These are phyloP conservation scores for Dinoponera quadriceps DNA, from an alignment of 1,140 invertebrate species.

Conservation along the genomic window DNA sequence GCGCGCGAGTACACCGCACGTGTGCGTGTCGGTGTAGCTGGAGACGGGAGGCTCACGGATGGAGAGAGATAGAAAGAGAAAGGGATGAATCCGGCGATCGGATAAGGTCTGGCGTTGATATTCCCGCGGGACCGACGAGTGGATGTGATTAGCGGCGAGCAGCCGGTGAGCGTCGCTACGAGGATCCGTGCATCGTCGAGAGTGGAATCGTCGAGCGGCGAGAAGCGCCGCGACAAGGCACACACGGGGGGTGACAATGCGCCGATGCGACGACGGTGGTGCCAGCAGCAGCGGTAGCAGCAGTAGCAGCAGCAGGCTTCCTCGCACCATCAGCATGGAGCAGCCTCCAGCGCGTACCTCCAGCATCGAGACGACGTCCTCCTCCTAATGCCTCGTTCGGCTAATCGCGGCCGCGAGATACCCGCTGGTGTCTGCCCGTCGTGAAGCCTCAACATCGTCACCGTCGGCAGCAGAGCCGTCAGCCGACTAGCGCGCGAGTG, in stretches of 20 bases:
- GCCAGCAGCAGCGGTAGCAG: conserved; percentile 35
- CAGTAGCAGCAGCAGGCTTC: conserved; percentile 47
- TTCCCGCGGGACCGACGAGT: not conserved
- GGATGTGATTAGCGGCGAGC: conserved; percentile 3
- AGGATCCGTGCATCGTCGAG: conserved; percentile 39
- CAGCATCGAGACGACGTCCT: conserved; percentile 11
- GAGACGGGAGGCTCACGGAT: conserved; percentile 6
- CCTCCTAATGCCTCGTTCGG: conserved; percentile 28
- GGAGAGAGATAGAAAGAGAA: too few relatives aligned
- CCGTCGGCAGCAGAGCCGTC: not conserved
- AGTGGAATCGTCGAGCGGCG: conserved; percentile 56
- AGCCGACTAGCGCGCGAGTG: too few relatives aligned
- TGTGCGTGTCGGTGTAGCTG: conserved; percentile 28
- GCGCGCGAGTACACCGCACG: conserved; percentile 34
- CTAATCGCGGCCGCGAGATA: conserved; percentile 38
- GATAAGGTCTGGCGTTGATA: too few relatives aligned
- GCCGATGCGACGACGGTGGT: conserved; percentile 51
- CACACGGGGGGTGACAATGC: conserved; percentile 47
- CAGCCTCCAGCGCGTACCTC: conserved; percentile 34
- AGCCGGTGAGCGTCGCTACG: not conserved
- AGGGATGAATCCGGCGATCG: not conserved
- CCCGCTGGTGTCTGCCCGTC: conserved; percentile 22
- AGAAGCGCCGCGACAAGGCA: conserved; percentile 47
- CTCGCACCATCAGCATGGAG: conserved; percentile 26
- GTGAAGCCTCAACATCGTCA: not conserved